Base-by-base conservation (phyloP, 2,888 invertebrate species). In the Limnephilus auricula region DNA sequence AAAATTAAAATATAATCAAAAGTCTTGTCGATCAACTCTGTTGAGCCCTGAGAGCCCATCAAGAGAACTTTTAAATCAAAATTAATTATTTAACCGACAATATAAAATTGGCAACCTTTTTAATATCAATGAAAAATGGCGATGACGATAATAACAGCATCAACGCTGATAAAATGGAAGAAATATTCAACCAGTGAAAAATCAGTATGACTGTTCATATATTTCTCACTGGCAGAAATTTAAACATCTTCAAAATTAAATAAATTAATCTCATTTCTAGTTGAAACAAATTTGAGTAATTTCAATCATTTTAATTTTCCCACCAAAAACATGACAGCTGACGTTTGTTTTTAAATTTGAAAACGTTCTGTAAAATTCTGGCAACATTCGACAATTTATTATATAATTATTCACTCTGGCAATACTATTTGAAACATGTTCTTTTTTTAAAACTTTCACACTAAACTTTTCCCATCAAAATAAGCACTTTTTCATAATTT, bases 11-110 rank as follows among this genome's bases (percentile, higher is more conserved):
- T 80, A 90, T 65, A 80, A 18, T 90, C 88, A 90, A 89, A 93
- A 93, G 80, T 91, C 88, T 91, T 78, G 84, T 93, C 86, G 87
- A 92, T 92, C 90, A 45, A 90, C 89, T 92, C 92, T 91, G 90
- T 92, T 93, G 93, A 93, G 93, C 93, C 93, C 93, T 92, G 89
- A 87, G 93, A 93, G 79, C 18, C n/a, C 92, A 92, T 89, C 80
- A 91, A 92, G 92, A 90, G 92, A 83, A 91, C 86, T 93, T 93
- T 91, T 91, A 90, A 89, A 79, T 79, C n/a, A 50, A 92, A 92
- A 91, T 40, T 15, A 89, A 84, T 65, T 12, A 40, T 65, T 32
- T 89, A 78, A 78, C 25, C 30, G n/a, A 84, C 79, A 80, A 83
- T 50, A 32, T 18, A 31, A 25, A 79, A 30, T 50, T 10, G 9